Conservation (phyloP, 1,140 invertebrate species). For the Paraescarpia echinospica region DNA sequence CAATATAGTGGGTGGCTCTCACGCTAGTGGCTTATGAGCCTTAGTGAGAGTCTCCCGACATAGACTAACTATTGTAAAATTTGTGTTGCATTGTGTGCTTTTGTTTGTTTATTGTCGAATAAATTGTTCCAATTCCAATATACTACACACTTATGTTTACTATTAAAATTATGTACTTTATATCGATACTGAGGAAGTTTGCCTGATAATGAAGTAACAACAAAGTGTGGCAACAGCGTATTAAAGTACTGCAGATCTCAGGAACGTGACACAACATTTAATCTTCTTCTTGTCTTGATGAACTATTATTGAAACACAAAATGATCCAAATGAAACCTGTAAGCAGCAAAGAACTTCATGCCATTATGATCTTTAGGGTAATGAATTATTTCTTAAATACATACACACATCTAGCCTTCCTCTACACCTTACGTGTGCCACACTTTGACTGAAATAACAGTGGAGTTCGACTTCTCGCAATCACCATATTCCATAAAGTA, state of each 20-base stretch:
- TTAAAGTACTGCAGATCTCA: not conserved
- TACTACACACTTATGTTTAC: too few species aligned
- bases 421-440: not conserved
- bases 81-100: too few species aligned
- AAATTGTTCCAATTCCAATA: too few species aligned
- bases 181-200: too few species aligned
- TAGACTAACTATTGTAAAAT: too few species aligned
- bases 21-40: too few species aligned
- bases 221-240: not conserved
- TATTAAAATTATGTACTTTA: too few species aligned
- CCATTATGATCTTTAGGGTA: not conserved
- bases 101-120: too few species aligned
- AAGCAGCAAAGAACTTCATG: not conserved
- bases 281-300: not conserved
- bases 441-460: too few species aligned
- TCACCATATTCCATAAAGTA: not conserved
- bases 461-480: not conserved
- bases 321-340: not conserved
- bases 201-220: too few species aligned
- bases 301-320: not conserved
- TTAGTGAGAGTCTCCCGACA: too few species aligned
- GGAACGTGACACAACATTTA: not conserved
- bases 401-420: not conserved
- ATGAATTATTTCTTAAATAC: not conserved
- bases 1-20: too few species aligned